These are phyloP conservation scores for Anthonomus grandis DNA, from an alignment of 1,140 invertebrate genomes.

Conservation along the genomic window DNA sequence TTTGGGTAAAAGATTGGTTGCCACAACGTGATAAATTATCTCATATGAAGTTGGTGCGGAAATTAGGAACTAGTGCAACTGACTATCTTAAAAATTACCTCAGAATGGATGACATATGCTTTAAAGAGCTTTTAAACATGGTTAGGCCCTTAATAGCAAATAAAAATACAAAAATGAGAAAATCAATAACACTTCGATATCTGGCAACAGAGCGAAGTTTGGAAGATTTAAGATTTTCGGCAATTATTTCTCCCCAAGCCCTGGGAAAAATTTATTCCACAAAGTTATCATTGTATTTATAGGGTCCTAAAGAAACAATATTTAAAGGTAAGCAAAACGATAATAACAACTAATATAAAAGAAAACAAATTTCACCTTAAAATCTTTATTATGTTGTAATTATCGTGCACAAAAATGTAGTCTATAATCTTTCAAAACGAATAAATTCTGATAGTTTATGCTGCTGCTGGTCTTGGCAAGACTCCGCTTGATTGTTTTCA, in stretches of 20 bases:
- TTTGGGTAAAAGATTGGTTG: slow-evolving; percentile 23
- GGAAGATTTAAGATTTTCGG: too few species aligned
- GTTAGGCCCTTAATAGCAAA: slow-evolving; percentile 12
- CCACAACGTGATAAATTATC: slow-evolving; percentile 13
- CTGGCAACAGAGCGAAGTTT: slow-evolving; percentile 8
- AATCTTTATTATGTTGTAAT: too few species aligned
- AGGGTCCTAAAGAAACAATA: not conserved
- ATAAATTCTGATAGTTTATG: too few species aligned
- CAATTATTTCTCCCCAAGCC: too few species aligned
- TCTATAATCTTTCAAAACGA: too few species aligned
- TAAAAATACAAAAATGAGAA: slow-evolving; percentile 17
- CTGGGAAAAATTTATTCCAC: too few species aligned
- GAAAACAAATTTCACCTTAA: too few species aligned
- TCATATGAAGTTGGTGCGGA: slow-evolving; percentile 13
- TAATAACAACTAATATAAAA: too few species aligned
- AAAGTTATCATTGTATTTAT: too few species aligned
- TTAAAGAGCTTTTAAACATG: slow-evolving; percentile 8
- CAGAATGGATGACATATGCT: slow-evolving; percentile 13
- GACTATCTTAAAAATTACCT: slow-evolving; percentile 17
- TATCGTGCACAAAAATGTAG: too few species aligned
- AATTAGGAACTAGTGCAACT: slow-evolving; percentile 10
- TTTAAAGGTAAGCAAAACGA: slow-evolving; percentile 1
- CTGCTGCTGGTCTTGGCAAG: not conserved
- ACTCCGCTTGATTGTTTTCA: not conserved
- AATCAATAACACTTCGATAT: slow-evolving; percentile 10